phyloP scores from a whole-genome alignment of 2,113 vertebrate genomes.

The Xiphophorus maculatus region DNA sequence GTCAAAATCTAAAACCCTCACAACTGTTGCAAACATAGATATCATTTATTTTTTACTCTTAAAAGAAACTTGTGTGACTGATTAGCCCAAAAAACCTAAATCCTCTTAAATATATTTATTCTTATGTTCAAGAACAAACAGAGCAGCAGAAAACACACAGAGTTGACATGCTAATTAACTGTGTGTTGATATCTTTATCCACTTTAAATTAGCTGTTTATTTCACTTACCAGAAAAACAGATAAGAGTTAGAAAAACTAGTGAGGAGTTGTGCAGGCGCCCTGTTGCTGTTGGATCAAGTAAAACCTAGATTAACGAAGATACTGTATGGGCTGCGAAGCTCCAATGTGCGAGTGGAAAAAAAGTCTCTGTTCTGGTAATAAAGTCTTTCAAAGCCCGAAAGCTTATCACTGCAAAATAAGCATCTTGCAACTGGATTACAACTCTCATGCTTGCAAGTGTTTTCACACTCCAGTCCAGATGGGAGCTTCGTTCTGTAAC shows the following conservation, averaged over 20 bases:
- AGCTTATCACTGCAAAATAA: constrained; percentile 77
- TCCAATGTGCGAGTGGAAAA: constrained; percentile 40
- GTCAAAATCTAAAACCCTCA: no score
- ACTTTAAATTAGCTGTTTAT: not conserved
- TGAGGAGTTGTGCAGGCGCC: constrained; percentile 24
- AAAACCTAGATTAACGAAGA: constrained; percentile 63
- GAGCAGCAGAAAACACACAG: not conserved
- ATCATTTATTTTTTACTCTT: no score
- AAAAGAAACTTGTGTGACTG: no score
- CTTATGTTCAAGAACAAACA: not conserved
- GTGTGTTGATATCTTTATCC: not conserved
- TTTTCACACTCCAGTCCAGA: constrained; percentile 67
- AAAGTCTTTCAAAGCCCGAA: constrained; percentile 71
- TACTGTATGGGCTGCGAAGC: constrained; percentile 61
- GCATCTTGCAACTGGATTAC: constrained; percentile 79
- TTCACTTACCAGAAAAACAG: constrained; percentile 18
- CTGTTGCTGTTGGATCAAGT: constrained; percentile 64
- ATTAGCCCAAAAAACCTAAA: no score
- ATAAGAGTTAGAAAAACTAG: constrained; percentile 27
- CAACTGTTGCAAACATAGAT: no score
- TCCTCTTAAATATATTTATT: no score
- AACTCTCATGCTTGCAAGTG: constrained; percentile 65
- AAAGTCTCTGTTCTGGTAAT: constrained; percentile 63
- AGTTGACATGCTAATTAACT: not conserved
- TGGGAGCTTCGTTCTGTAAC: constrained; percentile 68